phyloP scores from a whole-genome alignment of 2,113 vertebrate genomes.

The Malurus alboscapulatus region DNA sequence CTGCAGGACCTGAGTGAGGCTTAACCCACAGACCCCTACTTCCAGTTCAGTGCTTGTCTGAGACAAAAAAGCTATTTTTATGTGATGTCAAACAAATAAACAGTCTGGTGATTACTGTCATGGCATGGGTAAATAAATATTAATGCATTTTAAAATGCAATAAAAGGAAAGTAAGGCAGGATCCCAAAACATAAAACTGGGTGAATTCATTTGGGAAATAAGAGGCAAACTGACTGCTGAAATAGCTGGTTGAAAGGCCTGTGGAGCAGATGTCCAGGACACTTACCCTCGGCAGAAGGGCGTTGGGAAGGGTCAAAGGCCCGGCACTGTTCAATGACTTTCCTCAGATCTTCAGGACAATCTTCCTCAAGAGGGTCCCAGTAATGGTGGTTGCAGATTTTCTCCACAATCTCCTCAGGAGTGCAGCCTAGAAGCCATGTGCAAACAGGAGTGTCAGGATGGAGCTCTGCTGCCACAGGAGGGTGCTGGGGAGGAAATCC shows the following conservation, averaged over 20 bases:
- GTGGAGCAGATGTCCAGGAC: background rate
- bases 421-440: conserved; percentile 47
- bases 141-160: background rate
- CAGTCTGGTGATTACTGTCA: background rate
- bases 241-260: background rate
- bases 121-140: background rate
- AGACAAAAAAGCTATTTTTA: background rate
- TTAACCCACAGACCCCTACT: background rate
- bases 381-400: conserved; percentile 45
- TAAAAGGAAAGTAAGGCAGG: background rate
- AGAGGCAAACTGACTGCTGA: background rate
- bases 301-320: conserved; percentile 71
- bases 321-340: conserved; percentile 73
- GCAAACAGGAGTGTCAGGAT: background rate
- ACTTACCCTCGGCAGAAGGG: conserved; percentile 78
- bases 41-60: background rate
- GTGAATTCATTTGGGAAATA: background rate
- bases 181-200: background rate
- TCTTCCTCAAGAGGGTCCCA: conserved; percentile 72
- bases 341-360: conserved; percentile 70
- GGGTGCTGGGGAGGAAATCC: background rate
- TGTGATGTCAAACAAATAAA: background rate
- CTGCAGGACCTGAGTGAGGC: background rate
- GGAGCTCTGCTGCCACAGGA: background rate
- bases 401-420: conserved; percentile 59